Conservation (phyloP, 2,113 vertebrate species). For the Ivindomyrus marchei region DNA sequence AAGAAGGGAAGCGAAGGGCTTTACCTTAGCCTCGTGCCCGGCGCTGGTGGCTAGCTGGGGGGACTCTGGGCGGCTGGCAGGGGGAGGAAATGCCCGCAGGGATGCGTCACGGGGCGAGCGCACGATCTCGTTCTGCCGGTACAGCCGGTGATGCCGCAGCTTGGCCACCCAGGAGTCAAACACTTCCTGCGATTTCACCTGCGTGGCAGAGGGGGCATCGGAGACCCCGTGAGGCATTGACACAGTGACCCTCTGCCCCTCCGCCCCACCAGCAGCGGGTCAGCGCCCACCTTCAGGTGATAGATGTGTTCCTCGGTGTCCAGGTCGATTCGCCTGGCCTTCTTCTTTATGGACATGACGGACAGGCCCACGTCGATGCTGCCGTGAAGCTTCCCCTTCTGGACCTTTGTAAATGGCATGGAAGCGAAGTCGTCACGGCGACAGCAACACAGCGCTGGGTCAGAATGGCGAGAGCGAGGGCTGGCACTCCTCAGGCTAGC, state of each 20-base stretch:
- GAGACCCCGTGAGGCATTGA: not conserved
- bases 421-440: not conserved
- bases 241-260: too few species aligned
- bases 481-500: not conserved
- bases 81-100: slow-evolving; percentile 81
- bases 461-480: not conserved
- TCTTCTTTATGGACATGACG: slow-evolving; percentile 98
- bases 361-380: slow-evolving; percentile 97
- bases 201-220: not conserved
- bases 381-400: slow-evolving; percentile 94
- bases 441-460: not conserved
- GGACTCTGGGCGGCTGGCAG: slow-evolving; percentile 67
- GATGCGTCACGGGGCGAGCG: slow-evolving; percentile 87
- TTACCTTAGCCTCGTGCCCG: slow-evolving; percentile 77
- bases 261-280: too few species aligned
- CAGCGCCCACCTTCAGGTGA: slow-evolving; percentile 81
- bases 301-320: slow-evolving; percentile 98
- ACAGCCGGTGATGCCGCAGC: slow-evolving; percentile 86
- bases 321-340: slow-evolving; percentile 89
- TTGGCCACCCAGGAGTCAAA: slow-evolving; percentile 95
- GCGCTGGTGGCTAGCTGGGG: slow-evolving; percentile 72
- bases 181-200: slow-evolving; percentile 96
- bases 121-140: slow-evolving; percentile 96
- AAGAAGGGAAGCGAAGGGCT: not conserved
- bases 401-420: slow-evolving; percentile 67